phyloP scores from a whole-genome alignment of 2,113 vertebrate genomes.

The Dipodomys merriami region DNA sequence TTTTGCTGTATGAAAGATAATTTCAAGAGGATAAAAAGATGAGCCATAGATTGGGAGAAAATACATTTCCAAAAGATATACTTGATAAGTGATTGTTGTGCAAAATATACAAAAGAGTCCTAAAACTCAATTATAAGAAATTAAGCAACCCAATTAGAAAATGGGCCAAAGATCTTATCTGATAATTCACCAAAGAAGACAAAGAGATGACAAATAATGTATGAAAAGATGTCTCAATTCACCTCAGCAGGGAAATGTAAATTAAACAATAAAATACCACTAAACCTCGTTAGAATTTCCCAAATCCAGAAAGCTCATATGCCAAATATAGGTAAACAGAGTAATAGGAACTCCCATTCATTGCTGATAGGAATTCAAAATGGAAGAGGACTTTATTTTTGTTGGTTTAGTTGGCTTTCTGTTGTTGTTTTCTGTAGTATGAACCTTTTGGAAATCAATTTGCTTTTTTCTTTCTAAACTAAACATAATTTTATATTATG shows the following conservation, averaged over 20 bases:
- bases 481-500: background rate
- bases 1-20: background rate
- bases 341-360: background rate
- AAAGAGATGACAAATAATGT: background rate
- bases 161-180: background rate
- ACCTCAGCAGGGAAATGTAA: background rate
- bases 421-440: too few species aligned
- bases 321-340: background rate
- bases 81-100: background rate
- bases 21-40: background rate
- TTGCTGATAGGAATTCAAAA: background rate
- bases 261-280: background rate
- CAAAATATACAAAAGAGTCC: background rate
- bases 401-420: too few species aligned
- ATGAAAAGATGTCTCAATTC: background rate
- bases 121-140: background rate
- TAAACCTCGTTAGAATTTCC: accelerated
- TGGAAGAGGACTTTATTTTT: background rate
- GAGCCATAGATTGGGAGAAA: background rate
- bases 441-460: background rate
- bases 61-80: background rate
- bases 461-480: background rate
- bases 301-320: background rate
- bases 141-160: background rate
- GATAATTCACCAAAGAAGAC: background rate